Evolutionary conservation across 2,888 invertebrate genomes (phyloP).

Genomic region (Idaea dimidiata): DNA sequence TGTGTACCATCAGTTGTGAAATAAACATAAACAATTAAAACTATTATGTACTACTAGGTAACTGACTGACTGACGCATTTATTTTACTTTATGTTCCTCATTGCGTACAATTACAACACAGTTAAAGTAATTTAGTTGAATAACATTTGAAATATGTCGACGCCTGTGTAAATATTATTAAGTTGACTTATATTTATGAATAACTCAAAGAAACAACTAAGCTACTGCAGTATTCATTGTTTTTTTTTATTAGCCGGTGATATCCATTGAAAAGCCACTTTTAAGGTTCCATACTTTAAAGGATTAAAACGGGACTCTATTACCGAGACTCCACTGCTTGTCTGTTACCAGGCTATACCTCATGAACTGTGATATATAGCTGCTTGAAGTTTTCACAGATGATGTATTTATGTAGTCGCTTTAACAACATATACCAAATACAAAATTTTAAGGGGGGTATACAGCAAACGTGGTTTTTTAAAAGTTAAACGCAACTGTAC

Average conservation of each 20-base stretch:
- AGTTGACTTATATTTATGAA: neutral
- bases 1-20: neutral
- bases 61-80: neutral
- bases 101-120: neutral
- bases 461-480: too few species aligned
- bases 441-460: too few species aligned
- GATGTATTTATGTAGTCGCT: too few species aligned
- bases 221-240: neutral
- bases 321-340: too few species aligned
- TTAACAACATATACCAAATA: too few species aligned
- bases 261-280: too few species aligned
- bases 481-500: too few species aligned
- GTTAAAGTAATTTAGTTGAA: neutral
- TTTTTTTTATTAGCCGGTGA: neutral
- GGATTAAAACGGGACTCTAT: too few species aligned
- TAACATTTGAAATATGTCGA: slow-evolving; percentile 5
- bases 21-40: neutral
- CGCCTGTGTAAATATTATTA: slow-evolving; percentile 2
- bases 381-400: too few species aligned
- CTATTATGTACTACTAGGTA: neutral
- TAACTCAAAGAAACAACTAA: neutral
- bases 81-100: neutral
- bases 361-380: too few species aligned
- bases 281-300: too few species aligned
- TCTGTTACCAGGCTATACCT: too few species aligned